Evolutionary conservation across 2,888 invertebrate species (phyloP).

Genomic region (Erebia epiphron): DNA sequence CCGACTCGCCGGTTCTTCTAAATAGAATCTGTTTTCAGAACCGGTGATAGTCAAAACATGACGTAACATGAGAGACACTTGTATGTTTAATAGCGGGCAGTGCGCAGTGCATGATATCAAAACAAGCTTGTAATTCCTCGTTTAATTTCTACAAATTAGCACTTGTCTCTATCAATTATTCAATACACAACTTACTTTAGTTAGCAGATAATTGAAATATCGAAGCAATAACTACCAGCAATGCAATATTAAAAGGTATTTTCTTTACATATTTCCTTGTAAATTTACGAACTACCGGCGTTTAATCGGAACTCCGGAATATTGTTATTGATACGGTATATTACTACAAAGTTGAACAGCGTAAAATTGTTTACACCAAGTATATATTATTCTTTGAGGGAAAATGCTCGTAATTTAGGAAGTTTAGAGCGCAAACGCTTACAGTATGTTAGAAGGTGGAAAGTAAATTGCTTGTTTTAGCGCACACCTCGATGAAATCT

Average conservation of each 20-base stretch:
- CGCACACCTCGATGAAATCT: not conserved
- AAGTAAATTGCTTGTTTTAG: constrained; percentile 14
- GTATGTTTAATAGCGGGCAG: no score
- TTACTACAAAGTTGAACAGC: constrained; percentile 14
- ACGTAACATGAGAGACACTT: no score
- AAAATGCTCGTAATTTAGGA: constrained; percentile 27
- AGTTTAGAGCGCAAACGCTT: constrained; percentile 22
- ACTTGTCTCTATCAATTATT: not conserved
- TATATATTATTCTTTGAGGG: constrained; percentile 26
- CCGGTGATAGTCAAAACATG: no score
- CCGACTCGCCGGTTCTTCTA: no score
- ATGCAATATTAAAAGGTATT: not conserved
- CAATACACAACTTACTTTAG: not conserved
- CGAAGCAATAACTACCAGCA: not conserved
- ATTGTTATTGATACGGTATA: constrained; percentile 14
- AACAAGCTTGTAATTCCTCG: not conserved
- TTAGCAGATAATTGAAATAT: not conserved
- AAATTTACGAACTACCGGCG: not conserved
- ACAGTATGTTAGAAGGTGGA: constrained; percentile 3
- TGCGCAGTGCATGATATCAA: no score
- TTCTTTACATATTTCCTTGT: not conserved
- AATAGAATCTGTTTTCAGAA: no score
- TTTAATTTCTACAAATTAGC: not conserved
- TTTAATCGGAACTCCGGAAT: constrained; percentile 2
- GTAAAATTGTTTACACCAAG: constrained; percentile 21